Evolutionary conservation across 2,113 vertebrate genomes (phyloP).

Genomic region (Triplophysa rosa): DNA sequence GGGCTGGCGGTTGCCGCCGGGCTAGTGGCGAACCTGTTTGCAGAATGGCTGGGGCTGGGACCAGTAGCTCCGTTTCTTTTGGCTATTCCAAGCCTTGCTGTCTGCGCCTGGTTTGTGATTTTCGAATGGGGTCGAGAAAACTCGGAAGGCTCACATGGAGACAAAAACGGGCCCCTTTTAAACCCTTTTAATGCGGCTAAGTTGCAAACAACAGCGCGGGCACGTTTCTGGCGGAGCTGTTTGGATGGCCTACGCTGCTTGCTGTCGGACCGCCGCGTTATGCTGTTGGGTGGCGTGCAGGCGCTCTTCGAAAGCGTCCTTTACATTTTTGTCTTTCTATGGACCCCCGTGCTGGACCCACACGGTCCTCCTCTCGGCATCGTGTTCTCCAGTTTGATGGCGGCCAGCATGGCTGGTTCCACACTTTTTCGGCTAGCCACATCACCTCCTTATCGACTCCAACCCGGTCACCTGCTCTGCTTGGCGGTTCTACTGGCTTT

Average conservation of each 20-base stretch:
- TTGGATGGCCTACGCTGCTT: conserved; percentile 84
- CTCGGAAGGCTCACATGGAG: conserved; percentile 56
- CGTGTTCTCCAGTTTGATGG: conserved; percentile 90
- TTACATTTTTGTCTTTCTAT: conserved; percentile 93
- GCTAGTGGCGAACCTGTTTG: conserved; percentile 81
- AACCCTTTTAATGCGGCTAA: conserved; percentile 49
- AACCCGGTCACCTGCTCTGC: conserved; percentile 86
- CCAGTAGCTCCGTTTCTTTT: conserved; percentile 88
- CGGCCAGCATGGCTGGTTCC: conserved; percentile 86
- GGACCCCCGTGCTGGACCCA: conserved; percentile 91
- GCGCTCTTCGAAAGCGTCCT: conserved; percentile 92
- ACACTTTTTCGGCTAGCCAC: conserved; percentile 84
- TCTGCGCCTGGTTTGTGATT: conserved; percentile 78
- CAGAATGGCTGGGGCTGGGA: conserved; percentile 85
- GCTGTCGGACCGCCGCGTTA: conserved; percentile 82
- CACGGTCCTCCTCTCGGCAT: conserved; percentile 87
- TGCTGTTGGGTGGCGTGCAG: conserved; percentile 87
- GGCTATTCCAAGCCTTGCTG: conserved; percentile 82
- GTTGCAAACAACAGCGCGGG: conserved; percentile 57
- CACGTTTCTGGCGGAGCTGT: conserved; percentile 77
- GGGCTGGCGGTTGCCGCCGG: conserved; percentile 84
- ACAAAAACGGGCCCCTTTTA: conserved; percentile 60
- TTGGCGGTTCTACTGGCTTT: conserved; percentile 86
- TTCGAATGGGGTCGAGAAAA: conserved; percentile 84
- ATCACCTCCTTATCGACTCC: conserved; percentile 82